Conservation (phyloP, 1,140 invertebrate genomes). For the Trichonephila clavipes region DNA sequence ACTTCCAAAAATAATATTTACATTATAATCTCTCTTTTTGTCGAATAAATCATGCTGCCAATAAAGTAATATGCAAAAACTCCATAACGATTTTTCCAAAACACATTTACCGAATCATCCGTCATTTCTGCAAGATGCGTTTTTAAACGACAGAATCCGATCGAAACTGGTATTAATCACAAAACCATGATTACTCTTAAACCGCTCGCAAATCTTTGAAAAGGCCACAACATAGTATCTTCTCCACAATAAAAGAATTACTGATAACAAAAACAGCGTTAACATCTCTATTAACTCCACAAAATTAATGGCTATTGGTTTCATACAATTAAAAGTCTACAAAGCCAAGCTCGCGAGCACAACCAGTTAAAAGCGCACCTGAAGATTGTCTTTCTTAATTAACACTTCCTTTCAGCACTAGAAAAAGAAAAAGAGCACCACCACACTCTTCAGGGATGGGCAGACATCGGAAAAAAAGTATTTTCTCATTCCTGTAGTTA, state of each 20-base stretch:
- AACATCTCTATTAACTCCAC: constrained; percentile 72
- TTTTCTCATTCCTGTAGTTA: not conserved
- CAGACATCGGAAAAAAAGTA: not conserved
- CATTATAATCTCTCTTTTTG: not conserved
- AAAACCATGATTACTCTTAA: not conserved
- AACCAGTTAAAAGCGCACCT: constrained; percentile 32
- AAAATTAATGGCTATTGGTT: constrained; percentile 64
- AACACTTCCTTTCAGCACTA: constrained; percentile 28
- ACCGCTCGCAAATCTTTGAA: not conserved
- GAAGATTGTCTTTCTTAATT: constrained; percentile 47
- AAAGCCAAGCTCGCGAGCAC: constrained; percentile 21
- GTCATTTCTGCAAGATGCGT: not conserved
- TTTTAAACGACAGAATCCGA: constrained; percentile 43
- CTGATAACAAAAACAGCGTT: constrained; percentile 51
- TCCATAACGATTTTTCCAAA: not conserved
- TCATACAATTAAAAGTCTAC: constrained; percentile 60
- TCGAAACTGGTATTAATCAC: not conserved
- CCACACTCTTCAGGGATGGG: not conserved
- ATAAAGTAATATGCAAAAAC: not conserved
- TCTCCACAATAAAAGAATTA: not conserved
- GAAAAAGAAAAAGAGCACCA: not conserved
- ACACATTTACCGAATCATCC: constrained; percentile 13
- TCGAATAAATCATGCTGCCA: not conserved
- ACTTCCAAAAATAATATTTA: not conserved
- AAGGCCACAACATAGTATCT: not conserved